Evolutionary conservation across 2,888 invertebrate genomes (phyloP).

Genomic region (Eledona agricola): DNA sequence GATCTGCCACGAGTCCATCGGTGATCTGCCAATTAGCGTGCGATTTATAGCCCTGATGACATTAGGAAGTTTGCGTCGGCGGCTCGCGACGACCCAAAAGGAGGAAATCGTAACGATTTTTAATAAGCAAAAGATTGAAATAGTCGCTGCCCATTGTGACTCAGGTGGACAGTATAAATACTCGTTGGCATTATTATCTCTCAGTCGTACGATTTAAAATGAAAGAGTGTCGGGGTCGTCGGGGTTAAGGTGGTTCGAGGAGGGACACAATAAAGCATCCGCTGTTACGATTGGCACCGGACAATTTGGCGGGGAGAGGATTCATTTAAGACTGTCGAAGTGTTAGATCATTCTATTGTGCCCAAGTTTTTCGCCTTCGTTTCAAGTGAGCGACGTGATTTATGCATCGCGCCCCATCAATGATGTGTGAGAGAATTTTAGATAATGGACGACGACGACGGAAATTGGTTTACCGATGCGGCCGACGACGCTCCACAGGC

Average conservation of each 20-base stretch:
- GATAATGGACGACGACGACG: slow-evolving; percentile 41
- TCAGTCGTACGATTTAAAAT: slow-evolving; percentile 16
- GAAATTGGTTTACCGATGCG: slow-evolving; percentile 45
- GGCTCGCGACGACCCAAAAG: neutral
- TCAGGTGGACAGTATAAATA: slow-evolving; percentile 35
- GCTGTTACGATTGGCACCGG: slow-evolving; percentile 55
- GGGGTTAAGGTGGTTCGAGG: slow-evolving; percentile 43
- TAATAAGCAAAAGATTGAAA: slow-evolving; percentile 18
- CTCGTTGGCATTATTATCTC: slow-evolving; percentile 24
- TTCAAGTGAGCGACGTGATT: slow-evolving; percentile 4
- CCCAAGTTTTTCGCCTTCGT: slow-evolving; percentile 11
- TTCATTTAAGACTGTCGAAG: slow-evolving; percentile 57
- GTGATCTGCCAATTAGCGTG: slow-evolving; percentile 47
- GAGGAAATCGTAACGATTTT: neutral
- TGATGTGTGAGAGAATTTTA: slow-evolving; percentile 10
- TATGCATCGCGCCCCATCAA: neutral
- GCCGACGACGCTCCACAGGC: slow-evolving; percentile 46
- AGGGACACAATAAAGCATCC: slow-evolving; percentile 44
- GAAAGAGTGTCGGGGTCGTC: slow-evolving; percentile 36
- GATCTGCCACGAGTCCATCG: slow-evolving; percentile 48
- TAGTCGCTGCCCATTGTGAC: slow-evolving; percentile 16
- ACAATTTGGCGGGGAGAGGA: slow-evolving; percentile 53
- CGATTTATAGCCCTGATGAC: slow-evolving; percentile 53
- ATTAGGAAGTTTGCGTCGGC: slow-evolving; percentile 43
- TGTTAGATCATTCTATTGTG: slow-evolving; percentile 50